Conservation (phyloP, 2,797 vertebrate species). For the Platalea minor region DNA sequence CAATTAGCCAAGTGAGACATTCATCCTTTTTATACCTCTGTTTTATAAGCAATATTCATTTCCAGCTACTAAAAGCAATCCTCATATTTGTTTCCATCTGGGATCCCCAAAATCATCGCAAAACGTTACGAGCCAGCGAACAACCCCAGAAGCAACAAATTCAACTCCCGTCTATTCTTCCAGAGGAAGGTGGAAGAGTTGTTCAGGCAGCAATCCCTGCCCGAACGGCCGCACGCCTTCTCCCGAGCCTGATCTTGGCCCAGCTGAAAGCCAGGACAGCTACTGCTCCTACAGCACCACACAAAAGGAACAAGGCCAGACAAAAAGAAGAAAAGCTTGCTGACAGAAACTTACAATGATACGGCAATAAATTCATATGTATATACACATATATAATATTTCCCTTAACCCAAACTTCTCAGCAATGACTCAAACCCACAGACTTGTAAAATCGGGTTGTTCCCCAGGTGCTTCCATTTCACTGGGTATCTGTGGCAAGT, state of each 20-base stretch:
- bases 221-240: rapidly evolving
- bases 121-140: background rate
- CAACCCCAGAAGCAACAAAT: background rate
- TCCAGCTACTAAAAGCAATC: background rate
- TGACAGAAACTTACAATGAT: background rate
- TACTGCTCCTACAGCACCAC: background rate
- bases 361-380: background rate
- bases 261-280: background rate
- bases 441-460: background rate
- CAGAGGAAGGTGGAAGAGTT: background rate
- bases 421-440: background rate
- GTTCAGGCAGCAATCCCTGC: background rate
- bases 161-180: background rate
- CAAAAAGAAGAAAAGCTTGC: background rate
- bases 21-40: background rate
- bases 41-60: background rate
- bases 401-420: background rate
- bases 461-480: background rate
- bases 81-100: background rate
- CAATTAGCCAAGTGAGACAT: background rate
- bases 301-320: background rate
- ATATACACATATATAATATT: background rate
- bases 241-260: background rate
- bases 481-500: background rate
- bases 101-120: background rate